These are phyloP conservation scores for Callosobruchus maculatus DNA, from an alignment of 2,888 invertebrate species.

Conservation along the genomic window DNA sequence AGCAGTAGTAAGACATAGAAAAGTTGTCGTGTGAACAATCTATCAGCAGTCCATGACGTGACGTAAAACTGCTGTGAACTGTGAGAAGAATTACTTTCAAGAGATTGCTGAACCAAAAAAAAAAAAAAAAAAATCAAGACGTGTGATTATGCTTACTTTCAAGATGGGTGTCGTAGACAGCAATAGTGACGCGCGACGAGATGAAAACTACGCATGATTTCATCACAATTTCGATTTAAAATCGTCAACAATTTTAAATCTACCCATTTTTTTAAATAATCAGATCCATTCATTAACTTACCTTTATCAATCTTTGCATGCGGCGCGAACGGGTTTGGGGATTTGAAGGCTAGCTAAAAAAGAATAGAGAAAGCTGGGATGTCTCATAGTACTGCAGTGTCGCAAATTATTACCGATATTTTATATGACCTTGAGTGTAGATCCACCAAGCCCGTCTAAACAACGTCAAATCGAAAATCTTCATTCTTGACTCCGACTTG, in stretches of 20 bases:
- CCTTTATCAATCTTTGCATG: neutral
- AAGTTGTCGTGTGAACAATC: neutral
- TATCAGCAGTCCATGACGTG: neutral
- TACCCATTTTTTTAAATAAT: neutral
- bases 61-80: neutral
- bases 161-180: conserved; percentile 26
- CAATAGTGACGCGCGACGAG: conserved; percentile 25
- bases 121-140: neutral
- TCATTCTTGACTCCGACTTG: too few relatives aligned
- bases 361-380: neutral
- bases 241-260: conserved; percentile 6
- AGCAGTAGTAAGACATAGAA: too few relatives aligned
- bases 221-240: conserved; percentile 29
- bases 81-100: neutral
- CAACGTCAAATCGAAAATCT: too few relatives aligned
- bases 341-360: neutral
- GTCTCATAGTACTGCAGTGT: neutral
- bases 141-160: neutral
- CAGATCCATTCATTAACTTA: neutral
- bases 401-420: neutral
- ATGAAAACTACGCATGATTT: conserved; percentile 22
- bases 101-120: neutral
- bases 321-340: neutral
- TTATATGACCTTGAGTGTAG: too few relatives aligned
- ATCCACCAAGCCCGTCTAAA: too few relatives aligned